Percentiles rank a stretch among this genome's conserved stretches.
Conservation (phyloP, 1,140 invertebrate species). For the Temnothorax nylanderi region DNA sequence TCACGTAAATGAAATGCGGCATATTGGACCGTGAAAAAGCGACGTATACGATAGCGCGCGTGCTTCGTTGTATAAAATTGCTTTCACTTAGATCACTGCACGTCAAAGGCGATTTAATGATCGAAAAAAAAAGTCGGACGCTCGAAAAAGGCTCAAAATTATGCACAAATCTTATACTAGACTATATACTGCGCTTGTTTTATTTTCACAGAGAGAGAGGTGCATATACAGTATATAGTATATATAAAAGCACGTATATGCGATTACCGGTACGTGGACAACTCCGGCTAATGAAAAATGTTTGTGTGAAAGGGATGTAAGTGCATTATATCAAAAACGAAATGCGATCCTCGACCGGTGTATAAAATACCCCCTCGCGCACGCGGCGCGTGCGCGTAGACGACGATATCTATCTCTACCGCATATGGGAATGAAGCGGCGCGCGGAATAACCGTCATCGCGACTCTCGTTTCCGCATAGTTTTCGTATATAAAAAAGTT, state of each 20-base stretch:
- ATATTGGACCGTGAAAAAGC: conserved; percentile 17
- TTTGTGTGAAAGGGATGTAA: not conserved
- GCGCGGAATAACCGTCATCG: not conserved
- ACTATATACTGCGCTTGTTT: not conserved
- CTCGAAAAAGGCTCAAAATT: conserved; percentile 38
- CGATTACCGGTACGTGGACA: not conserved
- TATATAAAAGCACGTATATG: not conserved
- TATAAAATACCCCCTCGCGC: not conserved
- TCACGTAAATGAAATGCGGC: conserved; percentile 33
- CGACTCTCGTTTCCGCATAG: conserved; percentile 30
- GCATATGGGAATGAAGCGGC: conserved; percentile 5
- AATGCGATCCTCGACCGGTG: conserved; percentile 5
- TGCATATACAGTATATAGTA: not conserved
- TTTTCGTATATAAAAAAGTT: conserved; percentile 29
- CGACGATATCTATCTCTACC: not conserved
- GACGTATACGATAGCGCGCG: not conserved
- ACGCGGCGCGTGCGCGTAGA: too few relatives aligned
- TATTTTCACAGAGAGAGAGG: not conserved
- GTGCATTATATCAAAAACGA: not conserved
- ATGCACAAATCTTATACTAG: conserved; percentile 5
- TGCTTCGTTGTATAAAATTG: conserved; percentile 7
- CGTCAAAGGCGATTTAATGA: conserved; percentile 37
- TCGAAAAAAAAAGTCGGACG: conserved; percentile 4
- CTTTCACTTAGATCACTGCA: conserved; percentile 50
- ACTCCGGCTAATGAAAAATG: conserved; percentile 32